A percentile compares a stretch with the other conserved stretches of the same genome.
phyloP scores from a whole-genome alignment of 2,888 invertebrate genomes.

The Polietes domitor region DNA sequence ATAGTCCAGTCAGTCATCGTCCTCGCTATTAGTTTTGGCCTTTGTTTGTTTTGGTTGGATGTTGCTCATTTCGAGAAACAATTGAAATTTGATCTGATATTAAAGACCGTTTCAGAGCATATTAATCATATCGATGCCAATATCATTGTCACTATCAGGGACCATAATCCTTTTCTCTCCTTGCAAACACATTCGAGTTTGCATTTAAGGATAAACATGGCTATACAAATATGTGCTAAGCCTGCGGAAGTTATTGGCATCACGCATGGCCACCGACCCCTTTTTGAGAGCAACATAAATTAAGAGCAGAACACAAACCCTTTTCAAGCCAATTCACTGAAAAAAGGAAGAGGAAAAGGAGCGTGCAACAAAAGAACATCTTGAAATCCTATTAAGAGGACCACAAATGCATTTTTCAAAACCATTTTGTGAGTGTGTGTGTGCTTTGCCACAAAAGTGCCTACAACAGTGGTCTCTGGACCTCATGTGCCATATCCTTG shows the following conservation, averaged over 20 bases:
- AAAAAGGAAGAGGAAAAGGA: neutral
- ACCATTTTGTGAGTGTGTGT: neutral
- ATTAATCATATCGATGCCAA: neutral
- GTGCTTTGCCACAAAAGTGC: neutral
- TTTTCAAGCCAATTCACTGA: conserved; percentile 14
- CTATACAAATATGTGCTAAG: conserved; percentile 62
- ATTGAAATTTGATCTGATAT: conserved; percentile 3
- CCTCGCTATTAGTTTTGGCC: neutral
- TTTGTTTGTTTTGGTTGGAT: neutral
- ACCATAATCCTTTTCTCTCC: neutral
- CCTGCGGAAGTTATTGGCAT: conserved; percentile 74
- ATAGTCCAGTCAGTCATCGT: too few species aligned
- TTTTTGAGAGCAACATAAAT: conserved; percentile 62
- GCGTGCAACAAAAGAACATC: conserved; percentile 16
- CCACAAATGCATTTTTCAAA: neutral
- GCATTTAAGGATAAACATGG: neutral
- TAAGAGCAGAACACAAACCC: conserved; percentile 47
- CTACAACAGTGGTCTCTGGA: neutral
- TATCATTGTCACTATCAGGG: neutral
- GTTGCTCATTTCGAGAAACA: neutral
- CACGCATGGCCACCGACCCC: conserved; percentile 70
- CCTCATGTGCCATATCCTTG: conserved; percentile 19
- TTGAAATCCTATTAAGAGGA: conserved; percentile 9
- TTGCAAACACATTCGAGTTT: neutral
- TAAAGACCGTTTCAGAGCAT: neutral